Percentiles rank a stretch among this genome's conserved stretches.
Evolutionary conservation across 2,888 invertebrate genomes (phyloP).

Genomic region (Argyresthia albistria): DNA sequence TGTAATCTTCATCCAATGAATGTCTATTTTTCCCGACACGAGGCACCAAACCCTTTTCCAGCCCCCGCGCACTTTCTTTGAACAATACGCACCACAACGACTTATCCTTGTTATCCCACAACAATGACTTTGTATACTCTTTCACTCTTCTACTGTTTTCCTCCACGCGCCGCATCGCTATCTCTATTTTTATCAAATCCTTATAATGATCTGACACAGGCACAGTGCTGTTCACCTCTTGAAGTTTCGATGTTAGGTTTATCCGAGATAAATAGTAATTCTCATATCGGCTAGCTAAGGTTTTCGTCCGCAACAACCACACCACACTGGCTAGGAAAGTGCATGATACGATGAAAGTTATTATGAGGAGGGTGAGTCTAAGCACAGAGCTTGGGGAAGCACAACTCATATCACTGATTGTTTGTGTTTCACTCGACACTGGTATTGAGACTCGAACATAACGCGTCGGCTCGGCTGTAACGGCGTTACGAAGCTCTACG

Average conservation of each 20-base stretch:
- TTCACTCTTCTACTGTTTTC: conserved; percentile 64
- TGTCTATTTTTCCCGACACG: conserved; percentile 33
- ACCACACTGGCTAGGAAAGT: conserved; percentile 61
- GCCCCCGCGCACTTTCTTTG: conserved; percentile 48
- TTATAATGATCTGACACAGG: conserved; percentile 59
- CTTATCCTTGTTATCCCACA: conserved; percentile 68
- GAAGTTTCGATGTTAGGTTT: conserved; percentile 56
- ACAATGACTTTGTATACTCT: conserved; percentile 62
- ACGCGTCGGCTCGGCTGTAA: conserved; percentile 32
- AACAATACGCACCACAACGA: conserved; percentile 68
- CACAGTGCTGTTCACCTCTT: conserved; percentile 39
- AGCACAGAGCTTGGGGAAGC: conserved; percentile 53
- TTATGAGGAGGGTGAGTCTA: conserved; percentile 58
- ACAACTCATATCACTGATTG: conserved; percentile 72
- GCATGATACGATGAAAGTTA: conserved; percentile 59
- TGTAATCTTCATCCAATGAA: conserved; percentile 47
- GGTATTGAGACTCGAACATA: conserved; percentile 49
- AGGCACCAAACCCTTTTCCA: conserved; percentile 27
- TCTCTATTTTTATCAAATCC: conserved; percentile 67
- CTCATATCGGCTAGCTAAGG: conserved; percentile 56
- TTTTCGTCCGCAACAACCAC: conserved; percentile 56
- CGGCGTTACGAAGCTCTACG: conserved; percentile 39
- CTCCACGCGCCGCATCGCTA: conserved; percentile 66
- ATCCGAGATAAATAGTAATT: conserved; percentile 71
- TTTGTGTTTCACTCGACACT: conserved; percentile 52